Evolutionary conservation across 2,888 invertebrate genomes (phyloP).

Genomic region (Torymus auratus): DNA sequence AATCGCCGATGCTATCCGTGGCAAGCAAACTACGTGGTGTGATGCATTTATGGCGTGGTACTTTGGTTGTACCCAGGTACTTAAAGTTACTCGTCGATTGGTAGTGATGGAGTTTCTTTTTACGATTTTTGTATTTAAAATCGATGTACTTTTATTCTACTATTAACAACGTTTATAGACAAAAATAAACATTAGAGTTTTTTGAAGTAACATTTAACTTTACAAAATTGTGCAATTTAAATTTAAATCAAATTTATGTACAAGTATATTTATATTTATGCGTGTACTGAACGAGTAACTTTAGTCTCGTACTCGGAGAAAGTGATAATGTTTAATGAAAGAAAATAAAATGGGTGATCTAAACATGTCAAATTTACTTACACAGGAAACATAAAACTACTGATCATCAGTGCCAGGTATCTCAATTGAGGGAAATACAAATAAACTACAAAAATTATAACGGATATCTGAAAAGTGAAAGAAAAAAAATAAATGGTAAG

Average conservation of each 20-base stretch:
- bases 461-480: constrained; percentile 70
- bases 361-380: constrained; percentile 65
- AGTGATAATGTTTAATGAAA: constrained; percentile 28
- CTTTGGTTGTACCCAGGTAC: background rate
- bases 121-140: background rate
- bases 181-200: background rate
- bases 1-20: constrained; percentile 15
- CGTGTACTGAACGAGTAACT: constrained; percentile 14
- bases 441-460: constrained; percentile 70
- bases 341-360: constrained; percentile 31
- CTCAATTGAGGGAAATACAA: constrained; percentile 63
- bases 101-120: background rate
- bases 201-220: no score
- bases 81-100: constrained; percentile 19
- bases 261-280: background rate
- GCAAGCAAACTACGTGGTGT: constrained; percentile 41
- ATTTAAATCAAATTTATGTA: background rate
- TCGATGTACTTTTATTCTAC: background rate
- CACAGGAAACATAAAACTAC: constrained; percentile 67
- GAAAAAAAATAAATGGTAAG: constrained; percentile 61
- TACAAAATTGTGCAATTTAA: no score
- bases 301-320: background rate
- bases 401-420: constrained; percentile 69
- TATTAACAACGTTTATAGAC: background rate
- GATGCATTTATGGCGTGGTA: background rate